Percentiles rank a stretch among this genome's conserved stretches.
phyloP scores from a whole-genome alignment of 2,113 vertebrate genomes.

The Bettongia penicillata region DNA sequence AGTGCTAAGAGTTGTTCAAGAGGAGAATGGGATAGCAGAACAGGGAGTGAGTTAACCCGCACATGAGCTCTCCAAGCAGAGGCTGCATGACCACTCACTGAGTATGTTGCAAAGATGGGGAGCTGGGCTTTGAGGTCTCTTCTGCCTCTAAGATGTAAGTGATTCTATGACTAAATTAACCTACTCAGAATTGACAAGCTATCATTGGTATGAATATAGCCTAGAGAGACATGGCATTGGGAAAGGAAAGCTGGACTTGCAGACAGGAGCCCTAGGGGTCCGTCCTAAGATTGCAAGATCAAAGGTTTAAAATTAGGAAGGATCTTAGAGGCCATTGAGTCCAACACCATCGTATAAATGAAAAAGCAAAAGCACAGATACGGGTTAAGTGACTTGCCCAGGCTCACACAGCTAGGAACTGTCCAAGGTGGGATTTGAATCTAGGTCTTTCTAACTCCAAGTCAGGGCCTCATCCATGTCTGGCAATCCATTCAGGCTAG shows the following conservation, averaged over 20 bases:
- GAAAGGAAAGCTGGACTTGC: not conserved
- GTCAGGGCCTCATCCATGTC: not conserved
- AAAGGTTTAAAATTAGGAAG: not conserved
- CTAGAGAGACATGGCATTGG: not conserved
- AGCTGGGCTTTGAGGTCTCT: not conserved
- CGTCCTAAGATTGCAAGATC: not conserved
- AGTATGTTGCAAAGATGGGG: not conserved
- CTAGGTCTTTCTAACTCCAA: not conserved
- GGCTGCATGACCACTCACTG: not conserved
- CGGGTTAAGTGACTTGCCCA: not conserved
- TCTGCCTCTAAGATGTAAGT: not conserved
- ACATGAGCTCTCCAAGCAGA: not conserved
- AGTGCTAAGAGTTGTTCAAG: not conserved
- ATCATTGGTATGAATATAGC: not conserved
- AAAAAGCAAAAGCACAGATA: not conserved
- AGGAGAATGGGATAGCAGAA: not conserved
- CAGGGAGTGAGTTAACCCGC: not conserved
- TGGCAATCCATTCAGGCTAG: no score
- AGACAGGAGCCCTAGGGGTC: not conserved
- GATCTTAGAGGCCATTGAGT: not conserved
- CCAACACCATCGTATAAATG: not conserved
- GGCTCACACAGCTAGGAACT: not conserved
- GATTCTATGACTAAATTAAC: not conserved
- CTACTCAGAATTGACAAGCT: not conserved
- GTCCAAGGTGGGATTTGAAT: not conserved